These are phyloP conservation scores for Pherbina coryleti DNA, from an alignment of 2,888 invertebrate genomes.

Conservation along the genomic window DNA sequence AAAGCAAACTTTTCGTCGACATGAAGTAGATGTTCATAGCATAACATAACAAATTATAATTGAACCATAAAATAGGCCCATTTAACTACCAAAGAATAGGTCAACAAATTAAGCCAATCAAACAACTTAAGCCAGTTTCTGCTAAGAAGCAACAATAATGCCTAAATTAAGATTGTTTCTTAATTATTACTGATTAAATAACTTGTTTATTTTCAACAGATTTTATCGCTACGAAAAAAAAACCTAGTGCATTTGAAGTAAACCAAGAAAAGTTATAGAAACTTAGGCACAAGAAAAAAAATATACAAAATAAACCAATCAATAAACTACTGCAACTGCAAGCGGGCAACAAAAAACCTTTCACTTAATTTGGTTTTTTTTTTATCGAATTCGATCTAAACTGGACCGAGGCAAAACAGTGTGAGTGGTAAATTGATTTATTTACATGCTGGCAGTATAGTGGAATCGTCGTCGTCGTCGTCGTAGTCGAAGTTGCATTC, in stretches of 20 bases:
- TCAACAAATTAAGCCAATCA: no score
- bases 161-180: no score
- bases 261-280: neutral
- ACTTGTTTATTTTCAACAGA: no score
- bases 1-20: no score
- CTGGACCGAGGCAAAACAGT: neutral
- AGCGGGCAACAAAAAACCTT: slow-evolving; percentile 56
- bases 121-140: no score
- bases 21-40: no score
- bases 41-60: no score
- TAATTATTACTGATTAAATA: no score
- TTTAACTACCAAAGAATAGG: no score
- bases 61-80: no score
- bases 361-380: slow-evolving; percentile 50
- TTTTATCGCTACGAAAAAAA: no score
- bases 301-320: slow-evolving; percentile 14
- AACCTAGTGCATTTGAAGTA: neutral
- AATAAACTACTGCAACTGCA: slow-evolving; percentile 20
- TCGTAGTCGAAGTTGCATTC: neutral
- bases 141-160: no score
- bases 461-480: neutral
- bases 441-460: slow-evolving; percentile 3
- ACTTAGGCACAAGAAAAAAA: neutral
- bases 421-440: slow-evolving; percentile 20
- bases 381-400: neutral